These are phyloP conservation scores for Anniella stebbinsi DNA, from an alignment of 2,797 vertebrate genomes.

Conservation along the genomic window DNA sequence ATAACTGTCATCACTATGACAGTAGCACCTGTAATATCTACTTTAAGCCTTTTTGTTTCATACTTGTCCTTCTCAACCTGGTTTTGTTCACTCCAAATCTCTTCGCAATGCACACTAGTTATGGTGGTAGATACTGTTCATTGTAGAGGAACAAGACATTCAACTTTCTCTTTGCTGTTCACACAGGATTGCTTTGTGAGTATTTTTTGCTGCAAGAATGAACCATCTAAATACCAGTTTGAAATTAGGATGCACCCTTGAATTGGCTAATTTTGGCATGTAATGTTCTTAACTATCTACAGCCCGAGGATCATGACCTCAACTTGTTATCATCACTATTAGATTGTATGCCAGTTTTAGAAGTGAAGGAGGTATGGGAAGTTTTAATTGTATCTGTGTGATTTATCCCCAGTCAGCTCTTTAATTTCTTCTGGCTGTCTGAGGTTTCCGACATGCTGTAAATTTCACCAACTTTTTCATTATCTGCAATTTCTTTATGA, in stretches of 20 bases:
- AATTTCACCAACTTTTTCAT: conserved; percentile 90
- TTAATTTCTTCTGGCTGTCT: conserved; percentile 89
- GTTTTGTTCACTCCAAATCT: conserved; percentile 67
- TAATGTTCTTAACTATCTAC: conserved; percentile 79
- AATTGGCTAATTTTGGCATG: conserved; percentile 83
- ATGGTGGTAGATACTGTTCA: conserved; percentile 66
- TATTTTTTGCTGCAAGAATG: conserved; percentile 48
- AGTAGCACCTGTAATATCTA: conserved; percentile 27
- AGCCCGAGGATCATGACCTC: conserved; percentile 78
- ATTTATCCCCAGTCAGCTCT: conserved; percentile 87
- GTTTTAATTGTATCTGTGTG: conserved; percentile 86
- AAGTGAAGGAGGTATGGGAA: conserved; percentile 82
- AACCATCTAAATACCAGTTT: conserved; percentile 51
- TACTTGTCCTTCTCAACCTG: conserved; percentile 57
- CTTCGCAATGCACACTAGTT: conserved; percentile 69
- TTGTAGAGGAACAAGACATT: conserved; percentile 57
- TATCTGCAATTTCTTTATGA: conserved; percentile 89
- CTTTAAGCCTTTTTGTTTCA: conserved; percentile 39
- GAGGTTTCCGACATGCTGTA: conserved; percentile 87
- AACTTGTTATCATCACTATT: conserved; percentile 82
- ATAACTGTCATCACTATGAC: not conserved
- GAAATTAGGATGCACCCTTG: conserved; percentile 70
- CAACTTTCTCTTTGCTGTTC: conserved; percentile 57
- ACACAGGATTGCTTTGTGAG: conserved; percentile 59
- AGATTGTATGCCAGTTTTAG: conserved; percentile 80